Conservation (phyloP, 2,888 invertebrate species). For the Pachymerium ferrugineum region DNA sequence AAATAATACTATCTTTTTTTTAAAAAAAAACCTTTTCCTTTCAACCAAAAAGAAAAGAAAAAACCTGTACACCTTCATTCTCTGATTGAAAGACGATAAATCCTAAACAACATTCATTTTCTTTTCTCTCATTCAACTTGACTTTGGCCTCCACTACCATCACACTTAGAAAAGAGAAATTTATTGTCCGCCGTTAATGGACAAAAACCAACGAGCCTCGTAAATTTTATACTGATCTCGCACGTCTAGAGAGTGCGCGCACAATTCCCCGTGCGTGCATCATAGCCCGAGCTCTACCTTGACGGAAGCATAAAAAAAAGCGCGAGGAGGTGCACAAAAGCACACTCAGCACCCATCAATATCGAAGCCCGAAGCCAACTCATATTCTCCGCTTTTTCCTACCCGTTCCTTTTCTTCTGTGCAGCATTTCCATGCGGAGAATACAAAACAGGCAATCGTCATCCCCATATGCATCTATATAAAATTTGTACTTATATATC, state of each 20-base stretch:
- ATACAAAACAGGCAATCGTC: slow-evolving; percentile 4
- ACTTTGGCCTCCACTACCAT: neutral
- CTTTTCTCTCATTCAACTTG: slow-evolving; percentile 9
- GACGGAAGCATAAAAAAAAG: slow-evolving; percentile 15
- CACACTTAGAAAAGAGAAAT: slow-evolving; percentile 20
- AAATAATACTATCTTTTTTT: neutral
- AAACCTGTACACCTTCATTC: neutral
- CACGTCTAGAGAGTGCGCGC: neutral
- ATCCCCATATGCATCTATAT: neutral
- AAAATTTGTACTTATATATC: neutral
- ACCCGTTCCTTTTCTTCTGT: neutral
- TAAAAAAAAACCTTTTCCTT: neutral
- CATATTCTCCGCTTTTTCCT: slow-evolving; percentile 3
- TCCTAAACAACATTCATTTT: neutral
- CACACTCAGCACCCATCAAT: slow-evolving; percentile 21
- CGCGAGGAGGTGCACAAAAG: slow-evolving; percentile 3
- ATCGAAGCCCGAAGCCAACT: neutral
- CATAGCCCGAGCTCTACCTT: neutral
- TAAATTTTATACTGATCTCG: slow-evolving; percentile 14
- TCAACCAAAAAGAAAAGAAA: no score
- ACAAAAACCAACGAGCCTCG: slow-evolving; percentile 18
- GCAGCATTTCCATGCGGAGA: neutral
- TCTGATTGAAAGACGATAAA: neutral
- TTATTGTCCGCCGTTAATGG: slow-evolving; percentile 12
- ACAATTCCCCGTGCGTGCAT: slow-evolving; percentile 10